phyloP scores from a whole-genome alignment of 1,140 invertebrate genomes.

The Drosophila albomicans region DNA sequence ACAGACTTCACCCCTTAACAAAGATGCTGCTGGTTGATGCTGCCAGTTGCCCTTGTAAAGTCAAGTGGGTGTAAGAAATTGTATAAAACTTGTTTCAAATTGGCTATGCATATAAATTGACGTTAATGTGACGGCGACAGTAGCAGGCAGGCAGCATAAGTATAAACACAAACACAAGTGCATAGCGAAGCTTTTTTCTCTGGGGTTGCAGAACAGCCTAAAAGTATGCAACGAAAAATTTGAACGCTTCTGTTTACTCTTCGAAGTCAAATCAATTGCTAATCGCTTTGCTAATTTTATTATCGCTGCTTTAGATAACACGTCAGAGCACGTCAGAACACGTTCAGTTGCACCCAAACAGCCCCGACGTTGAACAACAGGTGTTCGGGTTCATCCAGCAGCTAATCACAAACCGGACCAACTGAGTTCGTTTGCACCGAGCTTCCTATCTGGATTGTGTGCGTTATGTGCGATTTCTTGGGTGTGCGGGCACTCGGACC shows the following conservation, averaged over 20 bases:
- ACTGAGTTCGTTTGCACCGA: constrained; percentile 21
- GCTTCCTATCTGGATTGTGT: not conserved
- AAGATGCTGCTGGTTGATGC: constrained; percentile 36
- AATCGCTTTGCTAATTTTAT: constrained; percentile 59
- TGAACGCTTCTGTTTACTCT: not conserved
- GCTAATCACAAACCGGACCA: constrained; percentile 13
- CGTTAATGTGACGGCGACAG: constrained; percentile 69
- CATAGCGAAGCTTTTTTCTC: constrained; percentile 11
- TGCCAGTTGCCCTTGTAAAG: constrained; percentile 55
- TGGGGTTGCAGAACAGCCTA: constrained; percentile 31
- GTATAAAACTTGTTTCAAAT: constrained; percentile 84
- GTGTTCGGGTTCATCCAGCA: constrained; percentile 40
- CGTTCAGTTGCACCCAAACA: constrained; percentile 27
- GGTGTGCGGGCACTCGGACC: not conserved
- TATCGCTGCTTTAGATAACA: constrained; percentile 15
- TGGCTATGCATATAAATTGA: constrained; percentile 85
- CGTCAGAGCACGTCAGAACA: not conserved
- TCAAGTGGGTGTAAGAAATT: constrained; percentile 84
- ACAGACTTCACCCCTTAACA: constrained; percentile 60
- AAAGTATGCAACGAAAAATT: constrained; percentile 58
- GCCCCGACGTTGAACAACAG: constrained; percentile 41
- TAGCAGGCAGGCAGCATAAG: not conserved
- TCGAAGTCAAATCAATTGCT: constrained; percentile 43
- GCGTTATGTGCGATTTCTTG: not conserved
- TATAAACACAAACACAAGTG: not conserved